phyloP scores from a whole-genome alignment of 2,797 vertebrate species.

The Danio choprae region DNA sequence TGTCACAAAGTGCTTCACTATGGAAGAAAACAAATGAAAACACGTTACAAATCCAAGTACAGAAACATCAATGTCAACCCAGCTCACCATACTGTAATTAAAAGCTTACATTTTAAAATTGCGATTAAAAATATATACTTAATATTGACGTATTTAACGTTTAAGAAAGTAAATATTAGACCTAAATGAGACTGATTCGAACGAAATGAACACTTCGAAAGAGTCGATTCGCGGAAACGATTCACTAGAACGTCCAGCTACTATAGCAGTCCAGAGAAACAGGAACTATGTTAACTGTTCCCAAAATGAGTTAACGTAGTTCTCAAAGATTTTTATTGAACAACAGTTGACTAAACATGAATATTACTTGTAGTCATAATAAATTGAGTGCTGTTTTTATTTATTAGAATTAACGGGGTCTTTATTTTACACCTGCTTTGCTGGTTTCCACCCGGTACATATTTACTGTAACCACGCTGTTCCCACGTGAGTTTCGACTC shows the following conservation, averaged over 20 bases:
- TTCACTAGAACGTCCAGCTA: not conserved
- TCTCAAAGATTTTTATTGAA: not conserved
- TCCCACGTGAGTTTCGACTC: conserved; percentile 5
- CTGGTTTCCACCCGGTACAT: conserved; percentile 14
- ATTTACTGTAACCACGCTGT: conserved; percentile 27
- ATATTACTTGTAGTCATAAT: not conserved
- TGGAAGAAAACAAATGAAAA: too few relatives aligned
- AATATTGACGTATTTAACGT: too few relatives aligned
- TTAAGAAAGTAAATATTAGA: too few relatives aligned
- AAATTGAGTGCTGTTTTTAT: fast-evolving
- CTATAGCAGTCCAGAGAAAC: not conserved
- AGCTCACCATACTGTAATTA: too few relatives aligned
- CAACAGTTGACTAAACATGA: too few relatives aligned
- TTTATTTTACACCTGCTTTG: not conserved
- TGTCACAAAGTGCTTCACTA: too few relatives aligned
- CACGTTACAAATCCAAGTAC: too few relatives aligned
- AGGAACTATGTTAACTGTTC: not conserved
- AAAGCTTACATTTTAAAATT: too few relatives aligned
- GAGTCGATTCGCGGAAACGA: not conserved
- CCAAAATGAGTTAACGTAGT: not conserved
- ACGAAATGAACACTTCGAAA: conserved; percentile 2
- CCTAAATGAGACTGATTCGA: too few relatives aligned
- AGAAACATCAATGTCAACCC: too few relatives aligned
- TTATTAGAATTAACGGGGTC: not conserved
- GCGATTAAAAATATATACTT: too few relatives aligned